Base-by-base conservation (phyloP, 2,797 vertebrate genomes). In the Anguilla pacifica region DNA sequence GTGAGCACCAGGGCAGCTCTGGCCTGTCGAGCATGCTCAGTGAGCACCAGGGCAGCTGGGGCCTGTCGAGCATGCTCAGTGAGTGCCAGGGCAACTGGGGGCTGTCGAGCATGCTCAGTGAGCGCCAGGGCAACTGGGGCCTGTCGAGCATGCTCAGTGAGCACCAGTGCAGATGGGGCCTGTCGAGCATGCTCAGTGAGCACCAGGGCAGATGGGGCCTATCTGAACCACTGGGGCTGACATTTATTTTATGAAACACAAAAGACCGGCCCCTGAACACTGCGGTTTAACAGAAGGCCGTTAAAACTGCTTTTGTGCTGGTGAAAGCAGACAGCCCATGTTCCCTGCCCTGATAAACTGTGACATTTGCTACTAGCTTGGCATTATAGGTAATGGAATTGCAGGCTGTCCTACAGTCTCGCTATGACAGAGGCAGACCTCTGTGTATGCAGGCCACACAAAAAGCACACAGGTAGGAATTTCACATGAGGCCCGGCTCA, bases 261-360 rank as follows among this genome's bases (percentile, higher is more conserved):
- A 86, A 86, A 79, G 10, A 43, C 74, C 67, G 84, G 6, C 57
- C 35, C 72, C 74, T 13, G 25, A 84, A 77, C 49, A 83, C 10
- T 43, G 84, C 72, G 35, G 85, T 85, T 86, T 88, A 88, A 86
- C 87, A 86, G 88, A 46, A 46, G 67, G 28, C 85, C 15, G 55
- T 53, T 51, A 35, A 10, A 46, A 82, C 57, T 67, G 83, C 67
- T 67, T 85, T 85, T 35, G 53, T 67, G 10, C 5, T 22, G 67
- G 64, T 17, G 46, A 19, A 72, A 85, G 61, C 83, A 55, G 28
- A 28, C 6, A 19, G 10, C 59, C 17, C 46, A 15, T 72, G 1
- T 53, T 61, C 10, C 55, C 9, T 43, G 53, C 10, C 55, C 9
- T 43, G 53, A 84, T 74, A 87, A 86, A 86, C 85, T 57, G 70